phyloP scores from a whole-genome alignment of 2,797 vertebrate species.

The Pogonophryne albipinna region DNA sequence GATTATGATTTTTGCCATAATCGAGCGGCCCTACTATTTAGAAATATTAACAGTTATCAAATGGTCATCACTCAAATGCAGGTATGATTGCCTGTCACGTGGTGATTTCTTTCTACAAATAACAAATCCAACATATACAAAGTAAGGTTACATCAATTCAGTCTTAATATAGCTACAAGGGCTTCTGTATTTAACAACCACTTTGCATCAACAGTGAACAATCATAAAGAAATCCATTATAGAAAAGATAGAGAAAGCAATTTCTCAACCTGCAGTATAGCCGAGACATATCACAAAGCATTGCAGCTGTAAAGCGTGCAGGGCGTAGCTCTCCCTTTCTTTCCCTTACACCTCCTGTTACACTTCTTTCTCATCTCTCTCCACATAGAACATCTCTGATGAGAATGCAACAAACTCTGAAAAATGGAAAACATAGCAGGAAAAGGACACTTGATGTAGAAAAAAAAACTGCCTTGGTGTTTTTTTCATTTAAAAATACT shows the following conservation, averaged over 20 bases:
- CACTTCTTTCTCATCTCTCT: background rate
- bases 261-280: background rate
- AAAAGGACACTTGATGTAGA: background rate
- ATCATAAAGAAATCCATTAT: constrained; percentile 12
- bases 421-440: constrained; percentile 3
- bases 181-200: background rate
- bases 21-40: background rate
- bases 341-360: constrained; percentile 4
- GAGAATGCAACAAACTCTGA: constrained; percentile 10
- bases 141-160: background rate
- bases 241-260: constrained; percentile 12
- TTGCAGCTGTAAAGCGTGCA: background rate
- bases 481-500: constrained; percentile 10
- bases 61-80: background rate
- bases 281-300: background rate
- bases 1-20: too few relatives aligned
- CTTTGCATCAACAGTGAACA: constrained; percentile 13
- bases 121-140: constrained; percentile 11
- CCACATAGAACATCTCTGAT: background rate
- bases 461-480: background rate
- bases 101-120: background rate
- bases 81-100: background rate
- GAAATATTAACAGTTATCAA: background rate
- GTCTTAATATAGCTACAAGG: background rate
- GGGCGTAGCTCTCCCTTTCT: constrained; percentile 9